phyloP scores from a whole-genome alignment of 35 echinoderm and acorn worm genomes.

The Acanthaster planci region DNA sequence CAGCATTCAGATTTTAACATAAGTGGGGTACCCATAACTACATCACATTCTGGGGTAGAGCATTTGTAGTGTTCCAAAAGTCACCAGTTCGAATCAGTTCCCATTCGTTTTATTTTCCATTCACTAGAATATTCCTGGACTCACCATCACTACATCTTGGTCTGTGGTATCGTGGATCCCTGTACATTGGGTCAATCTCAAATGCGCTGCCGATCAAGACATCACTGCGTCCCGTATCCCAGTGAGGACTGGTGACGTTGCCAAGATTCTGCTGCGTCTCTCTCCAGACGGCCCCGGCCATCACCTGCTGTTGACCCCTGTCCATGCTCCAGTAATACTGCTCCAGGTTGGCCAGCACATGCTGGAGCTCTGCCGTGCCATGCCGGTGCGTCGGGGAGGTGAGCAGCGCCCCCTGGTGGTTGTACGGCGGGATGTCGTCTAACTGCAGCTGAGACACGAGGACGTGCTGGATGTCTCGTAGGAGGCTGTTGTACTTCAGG shows the following conservation, averaged over 20 bases:
- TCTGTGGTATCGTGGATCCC: conserved; percentile 36
- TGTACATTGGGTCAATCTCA: conserved; percentile 44
- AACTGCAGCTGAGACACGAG: conserved; percentile 26
- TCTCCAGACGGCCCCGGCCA: no score
- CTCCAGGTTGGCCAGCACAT: conserved; percentile 55
- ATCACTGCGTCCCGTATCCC: background rate
- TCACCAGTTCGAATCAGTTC: no score
- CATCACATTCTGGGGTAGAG: no score
- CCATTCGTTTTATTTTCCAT: background rate
- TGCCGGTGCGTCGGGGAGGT: conserved; percentile 32
- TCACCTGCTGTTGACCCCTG: background rate
- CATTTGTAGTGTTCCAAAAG: no score
- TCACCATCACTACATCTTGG: conserved; percentile 77
- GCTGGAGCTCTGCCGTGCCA: conserved; percentile 66
- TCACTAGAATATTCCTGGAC: background rate
- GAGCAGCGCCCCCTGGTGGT: background rate
- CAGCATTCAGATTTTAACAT: no score
- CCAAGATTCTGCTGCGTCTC: conserved; percentile 26
- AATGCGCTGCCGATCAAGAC: conserved; percentile 57
- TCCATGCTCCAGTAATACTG: conserved; percentile 32
- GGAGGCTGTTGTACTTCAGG: conserved; percentile 54
- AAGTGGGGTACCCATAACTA: no score
- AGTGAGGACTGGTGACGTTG: background rate
- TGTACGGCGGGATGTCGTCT: conserved; percentile 26
- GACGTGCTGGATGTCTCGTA: conserved; percentile 68